Evolutionary conservation across 2,797 vertebrate species (phyloP).

Genomic region (Acanthurus tractus): DNA sequence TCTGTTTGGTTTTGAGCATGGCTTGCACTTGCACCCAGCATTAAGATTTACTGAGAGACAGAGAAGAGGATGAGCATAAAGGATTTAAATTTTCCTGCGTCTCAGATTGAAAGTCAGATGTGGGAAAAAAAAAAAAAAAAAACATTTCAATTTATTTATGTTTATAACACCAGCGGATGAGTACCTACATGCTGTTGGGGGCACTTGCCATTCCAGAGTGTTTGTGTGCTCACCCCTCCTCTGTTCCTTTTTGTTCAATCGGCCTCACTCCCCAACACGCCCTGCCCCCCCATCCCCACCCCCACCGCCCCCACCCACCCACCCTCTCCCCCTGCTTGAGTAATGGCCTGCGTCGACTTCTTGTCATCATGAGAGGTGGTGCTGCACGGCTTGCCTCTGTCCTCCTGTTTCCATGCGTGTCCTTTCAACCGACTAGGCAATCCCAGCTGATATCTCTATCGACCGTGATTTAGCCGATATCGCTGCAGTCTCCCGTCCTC

Average conservation of each 20-base stretch:
- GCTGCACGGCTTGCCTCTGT: constrained; percentile 81
- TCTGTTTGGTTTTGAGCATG: constrained; percentile 31
- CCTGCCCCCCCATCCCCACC: constrained; percentile 49
- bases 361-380: constrained; percentile 87
- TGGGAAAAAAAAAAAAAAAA: neutral
- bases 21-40: neutral
- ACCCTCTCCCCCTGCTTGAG: constrained; percentile 69
- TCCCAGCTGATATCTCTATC: constrained; percentile 89
- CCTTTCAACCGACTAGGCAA: constrained; percentile 84
- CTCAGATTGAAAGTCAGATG: constrained; percentile 32
- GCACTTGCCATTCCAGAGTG: constrained; percentile 66
- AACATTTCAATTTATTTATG: constrained; percentile 37
- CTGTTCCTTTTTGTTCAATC: constrained; percentile 78
- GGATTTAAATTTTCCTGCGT: constrained; percentile 43
- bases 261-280: constrained; percentile 48
- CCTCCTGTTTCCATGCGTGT: constrained; percentile 81
- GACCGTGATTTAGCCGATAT: constrained; percentile 85
- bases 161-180: constrained; percentile 46
- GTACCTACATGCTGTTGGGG: constrained; percentile 42
- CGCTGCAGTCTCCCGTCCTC: constrained; percentile 52
- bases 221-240: constrained; percentile 60
- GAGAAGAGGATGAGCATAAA: constrained; percentile 28
- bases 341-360: constrained; percentile 85
- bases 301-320: constrained; percentile 26
- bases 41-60: constrained; percentile 25